Conservation (phyloP, 2,888 invertebrate genomes). For the Synergus itoensis region DNA sequence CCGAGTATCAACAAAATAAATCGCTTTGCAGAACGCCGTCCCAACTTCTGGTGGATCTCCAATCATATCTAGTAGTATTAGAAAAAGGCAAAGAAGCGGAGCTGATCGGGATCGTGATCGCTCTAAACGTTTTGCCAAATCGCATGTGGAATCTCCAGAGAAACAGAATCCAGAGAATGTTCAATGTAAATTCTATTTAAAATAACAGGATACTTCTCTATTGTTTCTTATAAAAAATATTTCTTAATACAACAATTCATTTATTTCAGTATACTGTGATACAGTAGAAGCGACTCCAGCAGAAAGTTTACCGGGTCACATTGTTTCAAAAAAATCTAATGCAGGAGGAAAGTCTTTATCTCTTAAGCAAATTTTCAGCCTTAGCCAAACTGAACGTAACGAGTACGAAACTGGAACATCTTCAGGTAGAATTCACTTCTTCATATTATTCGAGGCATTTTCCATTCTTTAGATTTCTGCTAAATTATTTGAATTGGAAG, state of each 20-base stretch:
- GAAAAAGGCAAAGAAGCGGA: slow-evolving; percentile 70
- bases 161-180: slow-evolving; percentile 45
- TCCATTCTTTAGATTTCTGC: too few relatives aligned
- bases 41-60: slow-evolving; percentile 68
- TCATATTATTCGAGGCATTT: neutral
- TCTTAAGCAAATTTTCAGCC: neutral
- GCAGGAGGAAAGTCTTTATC: neutral
- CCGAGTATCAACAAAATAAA: neutral
- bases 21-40: slow-evolving; percentile 57
- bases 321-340: slow-evolving; percentile 50
- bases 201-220: neutral
- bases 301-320: slow-evolving; percentile 70
- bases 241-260: neutral
- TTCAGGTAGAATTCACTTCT: neutral
- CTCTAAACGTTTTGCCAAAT: slow-evolving; percentile 66
- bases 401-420: neutral
- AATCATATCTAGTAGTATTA: slow-evolving; percentile 66
- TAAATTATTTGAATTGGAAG: too few relatives aligned
- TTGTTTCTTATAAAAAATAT: slow-evolving; percentile 42
- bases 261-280: slow-evolving; percentile 54
- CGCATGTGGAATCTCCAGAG: slow-evolving; percentile 52
- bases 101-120: slow-evolving; percentile 69
- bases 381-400: neutral
- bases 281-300: slow-evolving; percentile 70
- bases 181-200: neutral